phyloP scores from a whole-genome alignment of 2,888 invertebrate species.

The Elegia similella region DNA sequence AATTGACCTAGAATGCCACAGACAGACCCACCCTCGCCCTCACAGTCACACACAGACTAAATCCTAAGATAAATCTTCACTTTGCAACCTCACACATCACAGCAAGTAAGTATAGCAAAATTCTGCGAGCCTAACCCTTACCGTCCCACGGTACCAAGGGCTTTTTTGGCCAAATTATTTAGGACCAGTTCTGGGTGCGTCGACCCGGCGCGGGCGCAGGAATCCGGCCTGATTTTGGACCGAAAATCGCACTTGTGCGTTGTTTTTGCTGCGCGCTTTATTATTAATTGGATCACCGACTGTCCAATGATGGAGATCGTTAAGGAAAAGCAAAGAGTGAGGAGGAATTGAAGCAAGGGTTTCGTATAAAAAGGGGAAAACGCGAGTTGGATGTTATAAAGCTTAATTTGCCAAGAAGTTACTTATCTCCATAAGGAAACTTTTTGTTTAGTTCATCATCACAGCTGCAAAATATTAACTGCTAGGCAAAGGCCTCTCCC shows the following conservation, averaged over 20 bases:
- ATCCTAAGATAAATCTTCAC: no score
- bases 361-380: slow-evolving; percentile 35
- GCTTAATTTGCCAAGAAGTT: no score
- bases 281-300: slow-evolving; percentile 77
- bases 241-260: slow-evolving; percentile 72
- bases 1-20: no score
- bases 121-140: slow-evolving; percentile 36
- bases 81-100: background rate
- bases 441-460: no score
- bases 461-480: no score
- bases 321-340: slow-evolving; percentile 48
- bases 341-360: slow-evolving; percentile 26
- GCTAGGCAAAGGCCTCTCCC: no score
- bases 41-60: no score
- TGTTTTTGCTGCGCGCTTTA: slow-evolving; percentile 67
- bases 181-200: slow-evolving; percentile 64
- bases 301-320: slow-evolving; percentile 59
- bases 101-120: background rate
- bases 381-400: background rate
- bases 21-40: no score
- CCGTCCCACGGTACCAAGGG: slow-evolving; percentile 46
- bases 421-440: no score
- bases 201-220: slow-evolving; percentile 59
- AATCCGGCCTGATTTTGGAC: slow-evolving; percentile 70
- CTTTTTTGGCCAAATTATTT: slow-evolving; percentile 70